Conservation (phyloP, 1,140 invertebrate species). For the Andricus grossulariae region DNA sequence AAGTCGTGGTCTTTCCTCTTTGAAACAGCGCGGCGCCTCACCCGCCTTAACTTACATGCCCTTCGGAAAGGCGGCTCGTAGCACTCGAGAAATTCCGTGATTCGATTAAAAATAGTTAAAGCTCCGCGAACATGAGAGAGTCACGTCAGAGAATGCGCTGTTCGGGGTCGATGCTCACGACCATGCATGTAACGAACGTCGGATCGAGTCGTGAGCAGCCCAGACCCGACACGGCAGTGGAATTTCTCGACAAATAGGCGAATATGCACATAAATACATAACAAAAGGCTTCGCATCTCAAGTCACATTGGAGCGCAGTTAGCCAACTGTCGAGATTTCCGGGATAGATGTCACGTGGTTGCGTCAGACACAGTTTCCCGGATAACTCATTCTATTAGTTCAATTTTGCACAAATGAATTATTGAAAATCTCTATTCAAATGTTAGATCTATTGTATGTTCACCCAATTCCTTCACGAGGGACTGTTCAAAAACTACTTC, state of each 20-base stretch:
- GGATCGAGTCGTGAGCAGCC: conserved; percentile 61
- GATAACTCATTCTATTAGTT: conserved; percentile 11
- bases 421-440: background rate
- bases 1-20: conserved; percentile 8
- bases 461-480: background rate
- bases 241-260: conserved; percentile 69
- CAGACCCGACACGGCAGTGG: conserved; percentile 62
- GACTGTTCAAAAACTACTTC: too few species aligned
- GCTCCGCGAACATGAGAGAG: conserved; percentile 30
- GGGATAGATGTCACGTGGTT: conserved; percentile 33
- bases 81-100: conserved; percentile 32
- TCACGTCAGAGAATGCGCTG: conserved; percentile 41
- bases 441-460: background rate
- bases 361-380: background rate
- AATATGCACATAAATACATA: conserved; percentile 69
- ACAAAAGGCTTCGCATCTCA: conserved; percentile 54
- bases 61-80: conserved; percentile 7
- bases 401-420: conserved; percentile 2
- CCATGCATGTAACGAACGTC: conserved; percentile 56
- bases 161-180: conserved; percentile 56
- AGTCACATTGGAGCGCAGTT: conserved; percentile 48
- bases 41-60: conserved; percentile 23
- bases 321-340: conserved; percentile 33
- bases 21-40: conserved; percentile 19
- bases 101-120: conserved; percentile 37